Evolutionary conservation across 2,113 vertebrate species (phyloP), one percentile per base, ranked within the genome.

Genomic region (Austrofundulus limnaeus): DNA sequence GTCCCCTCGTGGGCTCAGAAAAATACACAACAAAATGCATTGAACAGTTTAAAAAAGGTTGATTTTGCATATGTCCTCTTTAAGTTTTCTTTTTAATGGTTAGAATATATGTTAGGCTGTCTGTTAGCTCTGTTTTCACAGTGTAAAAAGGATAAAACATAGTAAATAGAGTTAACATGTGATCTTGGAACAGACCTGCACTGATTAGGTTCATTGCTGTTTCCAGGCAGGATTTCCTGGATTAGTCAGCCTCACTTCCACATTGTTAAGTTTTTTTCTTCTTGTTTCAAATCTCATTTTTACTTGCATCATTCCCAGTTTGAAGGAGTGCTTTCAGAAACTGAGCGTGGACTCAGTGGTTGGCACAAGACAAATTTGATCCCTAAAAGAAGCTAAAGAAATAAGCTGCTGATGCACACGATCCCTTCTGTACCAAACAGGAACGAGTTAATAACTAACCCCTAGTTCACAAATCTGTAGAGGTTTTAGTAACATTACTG

Each of bases 171-270:
- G 66, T 71, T 66, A 69, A 38, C 52, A 49, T 25, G 47, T 51
- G 25, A 50, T 47, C 47, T 17, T 34, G 31, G 20, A 41, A 1
- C 1, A 2, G 45, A 20, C 21, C 31, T 1, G 59, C 75, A 68
- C 52, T 76, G 5, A 72, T 79, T 60, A 66, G 56, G 45, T 62
- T 17, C 45, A 3, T 59, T 34, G 1, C 4, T 60, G 65, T 61
- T 78, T 65, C 54, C 78, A 70, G 60, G 80, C 65, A 66, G 48
- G 43, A 46, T 41, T 34, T 76, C 75, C 37, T 31, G 58, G 77
- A 70, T 82, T 76, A 76, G 58, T 41, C 54, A 0, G 24, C 59
- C 47, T 25, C 3, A 57, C 52, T 38, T 61, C 39, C 52, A 19
- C 20, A 48, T n/a, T 23, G 28, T 54, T 57, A 38, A 0, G 11